Evolutionary conservation across 2,797 vertebrate species (phyloP).

Genomic region (Gastrophryne carolinensis): DNA sequence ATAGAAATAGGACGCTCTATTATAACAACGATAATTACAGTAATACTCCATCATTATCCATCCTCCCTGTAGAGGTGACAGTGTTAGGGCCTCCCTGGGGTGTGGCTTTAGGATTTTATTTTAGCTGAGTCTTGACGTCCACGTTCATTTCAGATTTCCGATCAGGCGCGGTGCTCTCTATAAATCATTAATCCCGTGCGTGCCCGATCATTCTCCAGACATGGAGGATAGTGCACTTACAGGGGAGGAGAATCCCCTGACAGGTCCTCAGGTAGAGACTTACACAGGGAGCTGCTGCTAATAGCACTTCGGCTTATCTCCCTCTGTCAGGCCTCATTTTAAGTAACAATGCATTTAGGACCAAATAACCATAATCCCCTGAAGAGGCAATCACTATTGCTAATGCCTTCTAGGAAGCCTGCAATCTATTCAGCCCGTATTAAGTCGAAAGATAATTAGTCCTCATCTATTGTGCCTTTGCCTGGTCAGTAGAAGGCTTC

Average conservation of each 20-base stretch:
- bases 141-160: neutral
- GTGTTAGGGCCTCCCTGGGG: too few species aligned
- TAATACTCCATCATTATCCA: neutral
- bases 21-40: neutral
- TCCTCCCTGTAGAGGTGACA: too few species aligned
- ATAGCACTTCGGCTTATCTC: slow-evolving; percentile 23
- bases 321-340: slow-evolving; percentile 22
- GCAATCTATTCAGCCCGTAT: neutral
- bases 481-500: too few species aligned
- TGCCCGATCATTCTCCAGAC: neutral
- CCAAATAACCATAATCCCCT: slow-evolving; percentile 1
- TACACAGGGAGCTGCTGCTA: neutral
- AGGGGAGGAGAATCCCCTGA: neutral
- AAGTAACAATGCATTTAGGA: slow-evolving; percentile 13
- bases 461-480: neutral
- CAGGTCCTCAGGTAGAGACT: slow-evolving; percentile 15
- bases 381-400: neutral
- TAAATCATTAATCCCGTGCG: neutral
- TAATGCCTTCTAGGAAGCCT: slow-evolving; percentile 4
- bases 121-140: neutral
- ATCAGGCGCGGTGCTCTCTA: neutral
- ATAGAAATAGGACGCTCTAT: too few species aligned
- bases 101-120: neutral
- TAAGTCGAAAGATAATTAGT: slow-evolving; percentile 12
- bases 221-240: neutral